Percentiles rank a stretch among this genome's conserved stretches.
These are phyloP conservation scores for Peromyscus californicus DNA, from an alignment of 2,113 vertebrate species.

Conservation along the genomic window DNA sequence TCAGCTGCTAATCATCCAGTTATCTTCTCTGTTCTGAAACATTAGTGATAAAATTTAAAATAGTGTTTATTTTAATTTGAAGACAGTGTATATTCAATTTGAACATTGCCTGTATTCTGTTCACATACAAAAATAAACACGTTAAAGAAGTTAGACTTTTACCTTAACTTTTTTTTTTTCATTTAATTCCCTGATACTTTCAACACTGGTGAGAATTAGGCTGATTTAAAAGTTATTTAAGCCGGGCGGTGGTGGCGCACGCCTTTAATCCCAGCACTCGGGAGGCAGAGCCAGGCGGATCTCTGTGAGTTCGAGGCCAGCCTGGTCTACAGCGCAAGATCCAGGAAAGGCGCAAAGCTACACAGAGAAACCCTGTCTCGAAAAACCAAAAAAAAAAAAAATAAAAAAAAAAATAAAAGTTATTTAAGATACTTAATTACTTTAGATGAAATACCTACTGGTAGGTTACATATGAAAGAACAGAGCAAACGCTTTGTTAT, in stretches of 20 bases:
- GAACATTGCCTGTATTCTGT: not conserved
- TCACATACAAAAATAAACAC: not conserved
- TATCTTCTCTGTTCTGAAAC: not conserved
- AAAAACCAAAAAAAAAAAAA: no score
- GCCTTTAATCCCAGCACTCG: no score
- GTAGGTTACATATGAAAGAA: conserved; percentile 37
- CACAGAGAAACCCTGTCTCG: no score
- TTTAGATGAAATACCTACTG: not conserved
- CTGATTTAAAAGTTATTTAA: not conserved
- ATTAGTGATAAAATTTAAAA: not conserved
- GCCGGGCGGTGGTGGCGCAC: no score
- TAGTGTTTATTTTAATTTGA: not conserved
- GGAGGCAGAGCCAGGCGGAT: no score
- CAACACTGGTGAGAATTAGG: not conserved
- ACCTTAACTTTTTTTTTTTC: conserved; percentile 34
- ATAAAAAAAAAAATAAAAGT: no score
- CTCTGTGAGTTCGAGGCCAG: no score
- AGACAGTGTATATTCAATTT: not conserved
- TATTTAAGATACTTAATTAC: not conserved
- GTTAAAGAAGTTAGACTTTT: conserved; percentile 55
- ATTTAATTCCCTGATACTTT: conserved; percentile 10
- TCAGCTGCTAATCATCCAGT: not conserved
- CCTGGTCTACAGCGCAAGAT: no score
- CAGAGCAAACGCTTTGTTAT: not conserved
- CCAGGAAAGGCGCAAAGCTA: no score